These are phyloP conservation scores for Melanaphis sacchari DNA, from an alignment of 1,140 invertebrate genomes.

Conservation along the genomic window DNA sequence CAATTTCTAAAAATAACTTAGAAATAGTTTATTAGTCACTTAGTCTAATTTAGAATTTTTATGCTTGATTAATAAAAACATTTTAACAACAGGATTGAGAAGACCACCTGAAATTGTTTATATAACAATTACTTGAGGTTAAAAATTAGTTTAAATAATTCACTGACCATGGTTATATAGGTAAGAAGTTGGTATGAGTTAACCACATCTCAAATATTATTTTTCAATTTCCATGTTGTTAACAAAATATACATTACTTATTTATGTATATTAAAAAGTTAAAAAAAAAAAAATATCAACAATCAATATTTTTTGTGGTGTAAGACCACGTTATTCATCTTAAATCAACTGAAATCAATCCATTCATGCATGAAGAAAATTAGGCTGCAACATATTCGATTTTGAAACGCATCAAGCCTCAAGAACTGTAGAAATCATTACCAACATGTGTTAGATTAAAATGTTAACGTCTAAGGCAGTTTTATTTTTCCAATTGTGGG, in stretches of 20 bases:
- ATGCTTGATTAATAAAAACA: neutral
- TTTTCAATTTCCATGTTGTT: neutral
- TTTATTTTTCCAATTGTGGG: neutral
- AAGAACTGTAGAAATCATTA: neutral
- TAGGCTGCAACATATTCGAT: neutral
- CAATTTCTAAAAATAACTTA: neutral
- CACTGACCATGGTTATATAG: neutral
- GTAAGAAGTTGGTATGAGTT: neutral
- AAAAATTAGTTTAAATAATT: neutral
- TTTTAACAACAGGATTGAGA: neutral
- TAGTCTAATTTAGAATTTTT: neutral
- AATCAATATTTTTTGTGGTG: neutral
- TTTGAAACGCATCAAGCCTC: neutral
- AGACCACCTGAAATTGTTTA: neutral
- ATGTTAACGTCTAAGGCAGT: neutral
- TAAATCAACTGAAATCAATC: neutral
- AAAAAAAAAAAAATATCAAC: neutral
- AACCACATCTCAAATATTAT: neutral
- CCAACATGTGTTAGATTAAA: slow-evolving; percentile 10
- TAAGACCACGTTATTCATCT: too few relatives aligned
- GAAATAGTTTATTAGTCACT: neutral
- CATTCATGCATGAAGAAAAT: slow-evolving; percentile 34
- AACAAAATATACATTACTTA: neutral
- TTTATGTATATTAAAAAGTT: neutral
- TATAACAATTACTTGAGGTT: neutral